Base-by-base conservation (phyloP, 2,888 invertebrate genomes). In the Gibbula magus region DNA sequence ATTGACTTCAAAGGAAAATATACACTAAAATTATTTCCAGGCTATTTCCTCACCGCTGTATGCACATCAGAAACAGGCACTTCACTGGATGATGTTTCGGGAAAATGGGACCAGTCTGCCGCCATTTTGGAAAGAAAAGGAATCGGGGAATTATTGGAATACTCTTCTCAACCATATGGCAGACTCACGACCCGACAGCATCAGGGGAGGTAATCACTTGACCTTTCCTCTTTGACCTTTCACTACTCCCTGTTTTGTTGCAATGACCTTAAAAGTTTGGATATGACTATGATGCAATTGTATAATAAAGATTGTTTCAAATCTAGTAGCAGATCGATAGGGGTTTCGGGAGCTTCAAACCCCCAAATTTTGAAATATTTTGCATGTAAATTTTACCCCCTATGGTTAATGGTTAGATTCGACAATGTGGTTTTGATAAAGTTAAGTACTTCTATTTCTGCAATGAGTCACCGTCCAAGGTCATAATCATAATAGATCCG, bases 1-100 rank as follows among this genome's bases (percentile, higher is more conserved):
- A n/a, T n/a, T n/a, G n/a, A n/a, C 54, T 13, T 54, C 54, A 54
- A 1, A 20, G 18, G 54, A 54, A 54, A 54, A 10, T n/a, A n/a
- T n/a, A n/a, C n/a, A 54, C 20, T 16, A 20, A 52, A 52, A 52
- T 18, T 54, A 0, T 18, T 80, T 80, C 18, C 78, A 89, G 89
- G 88, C 86, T 13, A 82, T 89, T 18, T 45, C 22, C 8, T 86
- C 87, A 20, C 70, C 79, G 18, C 75, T 89, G 78, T 89, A 87
- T 35, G 85, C 85, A n/a, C 89, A 89, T 52, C 89, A 89, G 83
- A 88, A 88, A 70, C 88, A 87, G 74, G 89, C 89, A 16, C 78
- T 89, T 29, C 79, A 84, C 78, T 89, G 89, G 89, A 89, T 89
- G 89, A 87, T 89, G 22, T 61, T 79, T 53, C 79, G 84, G 51